phyloP scores from a whole-genome alignment of 2,797 vertebrate genomes.

The Hydrolagus colliei region DNA sequence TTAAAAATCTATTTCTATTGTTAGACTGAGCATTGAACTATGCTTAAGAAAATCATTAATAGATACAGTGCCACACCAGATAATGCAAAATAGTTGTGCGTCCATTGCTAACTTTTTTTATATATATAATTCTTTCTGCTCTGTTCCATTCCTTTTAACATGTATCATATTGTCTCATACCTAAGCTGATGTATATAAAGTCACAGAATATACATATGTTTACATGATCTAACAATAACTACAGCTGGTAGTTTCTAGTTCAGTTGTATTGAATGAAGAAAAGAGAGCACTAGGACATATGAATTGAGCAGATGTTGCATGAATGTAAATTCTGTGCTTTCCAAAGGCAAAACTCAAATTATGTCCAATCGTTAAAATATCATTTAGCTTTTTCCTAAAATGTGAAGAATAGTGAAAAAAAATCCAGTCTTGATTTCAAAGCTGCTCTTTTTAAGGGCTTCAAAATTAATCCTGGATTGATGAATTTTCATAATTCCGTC shows the following conservation, averaged over 20 bases:
- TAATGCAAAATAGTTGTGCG: neutral
- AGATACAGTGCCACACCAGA: neutral
- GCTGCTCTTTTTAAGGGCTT: too few species aligned
- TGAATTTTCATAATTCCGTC: too few species aligned
- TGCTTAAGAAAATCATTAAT: neutral
- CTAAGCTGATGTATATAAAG: neutral
- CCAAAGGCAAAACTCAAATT: neutral
- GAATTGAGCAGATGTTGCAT: neutral
- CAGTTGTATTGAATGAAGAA: neutral
- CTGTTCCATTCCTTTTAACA: neutral
- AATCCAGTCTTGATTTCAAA: too few species aligned
- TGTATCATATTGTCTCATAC: neutral
- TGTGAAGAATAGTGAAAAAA: too few species aligned
- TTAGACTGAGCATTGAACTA: neutral
- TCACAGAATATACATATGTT: neutral
- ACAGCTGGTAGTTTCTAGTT: neutral
- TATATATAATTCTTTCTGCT: neutral
- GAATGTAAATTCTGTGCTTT: neutral
- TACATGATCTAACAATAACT: neutral
- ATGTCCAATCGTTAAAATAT: neutral
- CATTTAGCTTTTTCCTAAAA: too few species aligned
- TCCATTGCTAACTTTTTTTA: neutral
- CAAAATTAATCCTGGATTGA: too few species aligned
- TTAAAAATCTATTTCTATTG: neutral
- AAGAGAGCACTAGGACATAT: neutral